Evolutionary conservation across 2,888 invertebrate species (phyloP), one percentile per base, ranked within the genome.

Genomic region (Melinaea marsaeus): DNA sequence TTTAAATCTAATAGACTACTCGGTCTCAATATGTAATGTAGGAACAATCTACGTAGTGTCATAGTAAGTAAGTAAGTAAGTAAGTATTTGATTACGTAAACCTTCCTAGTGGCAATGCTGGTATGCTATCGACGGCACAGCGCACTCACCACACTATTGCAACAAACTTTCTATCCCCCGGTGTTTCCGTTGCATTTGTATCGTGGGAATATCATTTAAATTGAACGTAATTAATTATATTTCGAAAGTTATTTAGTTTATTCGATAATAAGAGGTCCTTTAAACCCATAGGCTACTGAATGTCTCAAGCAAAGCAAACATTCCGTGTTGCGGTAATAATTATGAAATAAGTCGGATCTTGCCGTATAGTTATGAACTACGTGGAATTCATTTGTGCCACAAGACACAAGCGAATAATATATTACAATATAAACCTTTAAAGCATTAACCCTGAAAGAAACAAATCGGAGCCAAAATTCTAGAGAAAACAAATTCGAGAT

Each of bases 331-430:
- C 9, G 11, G 56, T 35, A 57, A 47, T 75, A 74, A 77, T 75
- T 74, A 79, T 75, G 70, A 76, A 76, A 73, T 75, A 75, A 74
- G 75, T 75, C 72, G 66, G 72, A 71, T 71, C 68, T 66, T 71
- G 67, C 72, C 72, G 72, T 73, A 74, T 69, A 71, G 72, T 64
- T 22, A 62, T 55, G 69, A 74, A 73, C 71, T 74, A 74, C 73
- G 74, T 72, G 74, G 79, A 67, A 74, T 71, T 74, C 70, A 75
- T 75, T 74, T 45, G 68, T 48, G 59, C 48, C 58, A 11, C 72
- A 71, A 69, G 64, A 57, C 33, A 45, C 2, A 48, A 61, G 48
- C 42, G 57, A 45, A 6, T 42, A 11, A 42, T 11, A 3, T 4
- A 22, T 22, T 22, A 22, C 1, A 22, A 22, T 22, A 22, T 22